A percentile compares a stretch with the other conserved stretches of the same genome.
Evolutionary conservation across 2,888 invertebrate species (phyloP).

Genomic region (Macrophya alboannulata): DNA sequence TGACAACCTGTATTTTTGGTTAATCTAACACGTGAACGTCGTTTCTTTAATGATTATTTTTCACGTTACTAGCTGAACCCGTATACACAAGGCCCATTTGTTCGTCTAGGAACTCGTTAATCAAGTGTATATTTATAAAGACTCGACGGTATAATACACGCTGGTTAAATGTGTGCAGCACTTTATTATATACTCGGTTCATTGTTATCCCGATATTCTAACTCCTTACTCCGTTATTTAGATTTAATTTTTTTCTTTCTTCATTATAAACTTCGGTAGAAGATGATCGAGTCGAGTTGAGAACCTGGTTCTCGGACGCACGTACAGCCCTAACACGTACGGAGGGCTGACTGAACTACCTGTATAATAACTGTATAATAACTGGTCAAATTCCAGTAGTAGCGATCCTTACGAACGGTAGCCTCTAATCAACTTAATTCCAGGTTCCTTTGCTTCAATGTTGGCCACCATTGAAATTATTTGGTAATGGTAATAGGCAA

Average conservation of each 20-base stretch:
- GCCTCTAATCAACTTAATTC: slow-evolving; percentile 80
- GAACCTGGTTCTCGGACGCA: slow-evolving; percentile 67
- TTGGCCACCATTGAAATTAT: slow-evolving; percentile 77
- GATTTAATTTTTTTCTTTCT: not conserved
- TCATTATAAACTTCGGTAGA: not conserved
- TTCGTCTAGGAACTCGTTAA: slow-evolving; percentile 21
- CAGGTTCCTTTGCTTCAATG: slow-evolving; percentile 74
- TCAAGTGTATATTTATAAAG: slow-evolving; percentile 21
- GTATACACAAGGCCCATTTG: not conserved
- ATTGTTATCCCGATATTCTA: not conserved
- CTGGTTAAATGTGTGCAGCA: not conserved
- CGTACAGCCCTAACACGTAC: slow-evolving; percentile 66
- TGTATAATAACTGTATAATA: slow-evolving; percentile 75
- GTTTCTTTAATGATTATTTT: slow-evolving; percentile 13
- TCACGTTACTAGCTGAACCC: not conserved
- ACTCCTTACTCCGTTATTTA: not conserved
- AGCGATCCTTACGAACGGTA: slow-evolving; percentile 78
- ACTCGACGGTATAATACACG: not conserved
- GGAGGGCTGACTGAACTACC: slow-evolving; percentile 56
- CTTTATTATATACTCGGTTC: not conserved
- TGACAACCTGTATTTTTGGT: slow-evolving; percentile 41
- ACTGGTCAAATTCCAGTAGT: slow-evolving; percentile 80
- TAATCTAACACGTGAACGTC: slow-evolving; percentile 8
- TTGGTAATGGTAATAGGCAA: slow-evolving; percentile 79
- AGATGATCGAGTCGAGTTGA: slow-evolving; percentile 58